Percentiles rank a stretch among this genome's conserved stretches.
Evolutionary conservation across 2,888 invertebrate species (phyloP).

Genomic region (Nephrocerus scutellatus): DNA sequence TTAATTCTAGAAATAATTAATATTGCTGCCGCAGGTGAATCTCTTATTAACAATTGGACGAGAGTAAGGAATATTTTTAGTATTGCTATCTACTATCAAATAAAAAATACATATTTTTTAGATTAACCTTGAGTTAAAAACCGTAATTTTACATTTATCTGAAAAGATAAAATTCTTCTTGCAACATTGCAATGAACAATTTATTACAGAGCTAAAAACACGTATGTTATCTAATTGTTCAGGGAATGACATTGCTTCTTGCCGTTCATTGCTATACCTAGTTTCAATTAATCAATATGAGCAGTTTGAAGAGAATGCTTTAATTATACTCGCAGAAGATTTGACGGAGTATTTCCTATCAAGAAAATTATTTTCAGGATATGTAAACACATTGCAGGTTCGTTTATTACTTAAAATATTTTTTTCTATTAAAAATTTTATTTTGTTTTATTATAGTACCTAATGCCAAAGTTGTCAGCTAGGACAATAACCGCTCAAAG

Average conservation of each 20-base stretch:
- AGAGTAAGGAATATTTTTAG: conserved; percentile 15
- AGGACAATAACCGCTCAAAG: conserved; percentile 30
- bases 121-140: conserved; percentile 19
- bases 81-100: too few relatives aligned
- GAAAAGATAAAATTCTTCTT: conserved; percentile 33
- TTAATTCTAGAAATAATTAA: conserved; percentile 32
- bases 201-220: conserved; percentile 30
- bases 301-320: conserved; percentile 36
- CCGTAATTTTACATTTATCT: conserved; percentile 30
- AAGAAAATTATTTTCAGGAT: conserved; percentile 28
- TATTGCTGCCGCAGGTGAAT: conserved; percentile 31
- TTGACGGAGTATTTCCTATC: conserved; percentile 29
- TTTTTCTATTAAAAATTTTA: background rate
- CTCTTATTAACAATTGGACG: conserved; percentile 21
- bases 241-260: conserved; percentile 27
- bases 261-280: conserved; percentile 32
- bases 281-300: conserved; percentile 30
- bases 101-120: conserved; percentile 9
- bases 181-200: conserved; percentile 27
- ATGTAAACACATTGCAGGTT: conserved; percentile 37
- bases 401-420: background rate
- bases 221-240: conserved; percentile 30
- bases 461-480: conserved; percentile 32
- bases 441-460: conserved; percentile 26
- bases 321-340: conserved; percentile 37